These are phyloP conservation scores for Orius insidiosus DNA, from an alignment of 1,140 invertebrate genomes.

Conservation along the genomic window DNA sequence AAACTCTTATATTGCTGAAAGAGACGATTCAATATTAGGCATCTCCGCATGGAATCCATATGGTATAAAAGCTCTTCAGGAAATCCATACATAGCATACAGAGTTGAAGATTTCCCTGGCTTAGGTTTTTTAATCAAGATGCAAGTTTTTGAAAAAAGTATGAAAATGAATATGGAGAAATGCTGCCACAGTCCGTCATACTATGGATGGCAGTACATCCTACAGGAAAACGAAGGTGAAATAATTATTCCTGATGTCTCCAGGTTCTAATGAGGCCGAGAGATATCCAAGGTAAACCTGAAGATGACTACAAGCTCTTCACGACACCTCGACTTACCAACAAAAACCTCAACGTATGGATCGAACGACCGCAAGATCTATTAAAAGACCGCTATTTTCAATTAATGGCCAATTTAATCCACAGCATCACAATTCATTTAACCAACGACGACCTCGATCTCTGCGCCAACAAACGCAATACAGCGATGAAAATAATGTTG, in stretches of 20 bases:
- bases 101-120: constrained; percentile 19
- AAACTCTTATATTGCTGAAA: constrained; percentile 24
- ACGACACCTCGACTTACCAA: constrained; percentile 16
- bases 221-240: constrained; percentile 10
- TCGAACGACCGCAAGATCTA: constrained; percentile 17
- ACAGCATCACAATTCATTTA: constrained; percentile 14
- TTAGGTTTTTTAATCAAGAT: constrained; percentile 17
- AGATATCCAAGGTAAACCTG: constrained; percentile 7
- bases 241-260: constrained; percentile 21
- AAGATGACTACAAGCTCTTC: constrained; percentile 13
- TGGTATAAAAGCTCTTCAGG: constrained; percentile 21
- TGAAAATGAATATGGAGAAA: constrained; percentile 14
- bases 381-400: constrained; percentile 17
- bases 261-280: constrained; percentile 18
- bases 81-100: constrained; percentile 16
- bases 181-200: constrained; percentile 16
- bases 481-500: constrained; percentile 15
- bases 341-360: constrained; percentile 13
- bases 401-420: constrained; percentile 13
- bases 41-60: constrained; percentile 33
- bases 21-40: constrained; percentile 26
- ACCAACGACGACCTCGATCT: constrained; percentile 16
- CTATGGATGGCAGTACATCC: constrained; percentile 14
- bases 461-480: constrained; percentile 14
- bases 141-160: constrained; percentile 12